Percentiles rank a stretch among this genome's conserved stretches.
Conservation (phyloP, 2,888 invertebrate genomes). For the Nemoura dubitans region DNA sequence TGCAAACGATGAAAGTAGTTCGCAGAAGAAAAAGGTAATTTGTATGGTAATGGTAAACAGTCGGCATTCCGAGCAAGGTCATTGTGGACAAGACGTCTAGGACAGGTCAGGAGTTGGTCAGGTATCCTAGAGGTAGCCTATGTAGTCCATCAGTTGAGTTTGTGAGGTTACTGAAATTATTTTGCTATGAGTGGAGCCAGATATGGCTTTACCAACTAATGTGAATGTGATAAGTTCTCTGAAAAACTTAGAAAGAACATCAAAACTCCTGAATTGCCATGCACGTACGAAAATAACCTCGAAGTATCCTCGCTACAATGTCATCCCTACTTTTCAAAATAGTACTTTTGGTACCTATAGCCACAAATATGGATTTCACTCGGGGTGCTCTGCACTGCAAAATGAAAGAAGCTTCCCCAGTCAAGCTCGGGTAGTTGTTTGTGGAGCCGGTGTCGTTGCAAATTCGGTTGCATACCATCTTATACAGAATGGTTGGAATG, state of each 20-base stretch:
- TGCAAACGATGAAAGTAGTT: too few relatives aligned
- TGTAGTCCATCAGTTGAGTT: too few relatives aligned
- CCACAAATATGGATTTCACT: neutral
- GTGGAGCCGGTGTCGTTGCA: conserved; percentile 76
- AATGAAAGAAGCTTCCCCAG: conserved; percentile 42
- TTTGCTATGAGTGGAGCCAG: neutral
- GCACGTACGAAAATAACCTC: neutral
- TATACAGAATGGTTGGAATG: conserved; percentile 72
- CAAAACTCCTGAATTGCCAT: neutral
- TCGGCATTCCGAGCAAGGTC: too few relatives aligned
- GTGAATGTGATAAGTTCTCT: neutral
- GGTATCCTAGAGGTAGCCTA: too few relatives aligned
- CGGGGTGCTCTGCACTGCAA: neutral
- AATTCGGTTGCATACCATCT: conserved; percentile 81
- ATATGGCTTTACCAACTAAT: neutral
- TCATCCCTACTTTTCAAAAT: neutral
- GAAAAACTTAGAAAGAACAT: neutral
- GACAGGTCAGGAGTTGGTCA: too few relatives aligned
- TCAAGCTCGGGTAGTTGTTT: conserved; percentile 67
- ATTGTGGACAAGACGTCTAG: too few relatives aligned
- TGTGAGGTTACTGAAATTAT: neutral
- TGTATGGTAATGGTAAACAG: too few relatives aligned
- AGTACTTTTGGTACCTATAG: neutral
- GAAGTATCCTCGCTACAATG: neutral
- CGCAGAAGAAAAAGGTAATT: too few relatives aligned